Conservation (phyloP, 2,113 vertebrate genomes). For the Psittacus erithacus region DNA sequence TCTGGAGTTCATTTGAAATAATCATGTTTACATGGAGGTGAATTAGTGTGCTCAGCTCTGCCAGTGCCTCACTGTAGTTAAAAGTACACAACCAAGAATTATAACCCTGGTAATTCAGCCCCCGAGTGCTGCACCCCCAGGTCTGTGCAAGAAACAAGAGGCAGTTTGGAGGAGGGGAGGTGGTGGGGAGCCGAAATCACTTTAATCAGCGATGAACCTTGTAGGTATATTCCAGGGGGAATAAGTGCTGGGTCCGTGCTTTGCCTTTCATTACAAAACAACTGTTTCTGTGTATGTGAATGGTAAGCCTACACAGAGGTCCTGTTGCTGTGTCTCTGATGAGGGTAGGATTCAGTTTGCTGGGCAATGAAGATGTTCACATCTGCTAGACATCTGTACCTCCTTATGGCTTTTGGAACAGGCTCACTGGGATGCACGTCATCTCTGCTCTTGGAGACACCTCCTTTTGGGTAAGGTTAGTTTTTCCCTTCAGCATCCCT, state of each 20-base stretch:
- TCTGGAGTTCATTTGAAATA: constrained; percentile 69
- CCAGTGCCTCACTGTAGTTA: constrained; percentile 3
- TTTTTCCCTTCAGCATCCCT: not conserved
- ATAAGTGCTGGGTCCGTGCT: not conserved
- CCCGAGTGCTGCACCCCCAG: not conserved
- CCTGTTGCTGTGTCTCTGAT: not conserved
- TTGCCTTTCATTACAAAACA: not conserved
- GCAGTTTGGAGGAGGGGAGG: not conserved
- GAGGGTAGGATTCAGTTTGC: not conserved
- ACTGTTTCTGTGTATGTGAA: not conserved
- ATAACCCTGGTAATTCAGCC: not conserved
- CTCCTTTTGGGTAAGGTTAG: not conserved
- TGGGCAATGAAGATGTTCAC: not conserved
- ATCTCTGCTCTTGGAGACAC: not conserved
- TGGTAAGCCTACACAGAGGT: not conserved
- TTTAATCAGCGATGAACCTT: not conserved
- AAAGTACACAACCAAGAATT: constrained; percentile 28
- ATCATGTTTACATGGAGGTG: constrained; percentile 64
- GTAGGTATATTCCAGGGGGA: not conserved
- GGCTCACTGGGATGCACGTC: not conserved
- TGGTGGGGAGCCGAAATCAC: not conserved
- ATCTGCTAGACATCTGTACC: not conserved
- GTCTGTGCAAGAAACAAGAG: not conserved
- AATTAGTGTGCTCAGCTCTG: constrained; percentile 48
- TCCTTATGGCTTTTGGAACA: not conserved